phyloP scores from a whole-genome alignment of 1,140 invertebrate genomes.

The Arctopsyche grandis region DNA sequence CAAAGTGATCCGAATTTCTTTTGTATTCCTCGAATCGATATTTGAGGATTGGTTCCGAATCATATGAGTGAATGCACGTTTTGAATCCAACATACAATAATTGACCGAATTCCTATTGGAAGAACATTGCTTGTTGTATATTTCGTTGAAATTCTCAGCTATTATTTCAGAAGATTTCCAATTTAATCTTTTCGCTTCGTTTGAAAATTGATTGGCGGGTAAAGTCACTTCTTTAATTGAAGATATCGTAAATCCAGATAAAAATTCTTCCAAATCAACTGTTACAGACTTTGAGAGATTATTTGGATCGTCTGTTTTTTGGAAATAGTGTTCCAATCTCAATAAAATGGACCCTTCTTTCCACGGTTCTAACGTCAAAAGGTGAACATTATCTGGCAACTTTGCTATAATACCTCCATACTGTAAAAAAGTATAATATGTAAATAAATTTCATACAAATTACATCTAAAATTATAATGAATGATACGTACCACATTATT shows the following conservation, averaged over 20 bases:
- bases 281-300: conserved; percentile 56
- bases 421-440: not conserved
- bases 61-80: not conserved
- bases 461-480: too few species aligned
- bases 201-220: conserved; percentile 74
- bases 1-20: not conserved
- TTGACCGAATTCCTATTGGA: not conserved
- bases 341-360: conserved; percentile 75
- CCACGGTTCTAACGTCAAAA: conserved; percentile 91
- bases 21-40: not conserved
- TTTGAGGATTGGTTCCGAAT: not conserved
- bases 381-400: conserved; percentile 82
- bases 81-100: not conserved
- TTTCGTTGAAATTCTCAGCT: conserved; percentile 24
- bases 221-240: conserved; percentile 74
- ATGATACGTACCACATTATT: conserved; percentile 65
- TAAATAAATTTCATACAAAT: not conserved
- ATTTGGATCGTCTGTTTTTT: conserved; percentile 74
- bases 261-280: conserved; percentile 64
- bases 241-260: conserved; percentile 68
- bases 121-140: not conserved
- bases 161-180: conserved; percentile 59
- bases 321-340: conserved; percentile 89
- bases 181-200: conserved; percentile 67
- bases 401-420: not conserved